Conservation (phyloP, 2,888 invertebrate genomes). For the Orthosia gothica region DNA sequence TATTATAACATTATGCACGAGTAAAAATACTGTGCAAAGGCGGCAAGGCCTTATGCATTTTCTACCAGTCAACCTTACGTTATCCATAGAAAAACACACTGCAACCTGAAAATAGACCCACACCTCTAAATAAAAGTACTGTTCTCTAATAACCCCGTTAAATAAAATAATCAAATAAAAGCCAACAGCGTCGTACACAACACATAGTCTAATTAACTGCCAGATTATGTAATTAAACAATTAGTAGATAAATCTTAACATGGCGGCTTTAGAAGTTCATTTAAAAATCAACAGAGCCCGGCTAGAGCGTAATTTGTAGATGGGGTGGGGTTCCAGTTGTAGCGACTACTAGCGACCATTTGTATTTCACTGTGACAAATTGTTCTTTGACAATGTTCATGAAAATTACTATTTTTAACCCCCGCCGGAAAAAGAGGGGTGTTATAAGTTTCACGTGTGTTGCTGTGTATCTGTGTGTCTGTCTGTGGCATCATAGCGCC, state of each 20-base stretch:
- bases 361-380: not conserved
- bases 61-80: no score
- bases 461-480: no score
- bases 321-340: slow-evolving; percentile 63
- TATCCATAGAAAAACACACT: no score
- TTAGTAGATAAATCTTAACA: slow-evolving; percentile 73
- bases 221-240: slow-evolving; percentile 69
- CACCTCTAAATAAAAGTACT: not conserved
- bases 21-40: no score
- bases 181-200: not conserved
- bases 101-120: no score
- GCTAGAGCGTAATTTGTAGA: slow-evolving; percentile 58
- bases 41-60: no score
- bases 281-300: slow-evolving; percentile 80
- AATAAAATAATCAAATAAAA: slow-evolving; percentile 28
- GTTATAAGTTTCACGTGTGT: no score
- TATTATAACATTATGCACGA: no score
- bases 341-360: slow-evolving; percentile 58
- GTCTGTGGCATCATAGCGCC: no score
- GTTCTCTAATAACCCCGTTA: not conserved
- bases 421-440: no score
- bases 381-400: not conserved
- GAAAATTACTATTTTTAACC: no score
- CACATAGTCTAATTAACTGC: slow-evolving; percentile 56
- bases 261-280: slow-evolving; percentile 73